Base-by-base conservation (phyloP, 2,113 vertebrate genomes). In the Cariama cristata region DNA sequence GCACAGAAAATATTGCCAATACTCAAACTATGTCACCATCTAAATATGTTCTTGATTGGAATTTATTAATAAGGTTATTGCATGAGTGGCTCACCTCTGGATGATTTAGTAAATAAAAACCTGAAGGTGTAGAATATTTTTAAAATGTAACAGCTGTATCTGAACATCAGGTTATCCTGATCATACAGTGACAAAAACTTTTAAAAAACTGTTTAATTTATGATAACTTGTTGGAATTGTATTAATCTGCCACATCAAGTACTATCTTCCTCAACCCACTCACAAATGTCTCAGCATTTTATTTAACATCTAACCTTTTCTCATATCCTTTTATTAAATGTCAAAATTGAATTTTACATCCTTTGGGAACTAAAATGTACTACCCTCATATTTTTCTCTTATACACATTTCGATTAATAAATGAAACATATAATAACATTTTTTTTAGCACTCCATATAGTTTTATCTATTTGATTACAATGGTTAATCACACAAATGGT, bases 301-400 rank as follows among this genome's bases (percentile, higher is more conserved):
- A 59, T 96, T 97, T 96, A 75, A 94, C 72, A 94, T 93, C 75
- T 95, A 96, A 94, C 76, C 75, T 94, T 91, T 88, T 92, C 77
- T 88, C 68, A 91, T 92, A 94, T 87, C 80, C 50, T 92, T 68
- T 52, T 91, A 95, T 91, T 92, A 91, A 95, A 96, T 95, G 83
- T 95, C 83, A 92, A 74, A 96, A 95, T 75, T 90, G 40, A 92
- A 94, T 92, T 92, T 93, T 88, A 74, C 14, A 53, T 95, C 86
- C 84, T 93, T 86, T 86, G 35, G 59, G 40, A 85, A 15, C 24
- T 90, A 85, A 91, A 84, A 50, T 35, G 17, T 45, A 53, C 19
- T 83, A 72, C 67, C 50, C 47, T 66, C 28, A 38, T 47, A 26
- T 75, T 94, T 92, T 94, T 79, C 86, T 88, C 67, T 83, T 82